Percentiles rank a stretch among this genome's conserved stretches.
These are phyloP conservation scores for Sorex fumeus DNA, from an alignment of 2,113 vertebrate genomes.

Conservation along the genomic window DNA sequence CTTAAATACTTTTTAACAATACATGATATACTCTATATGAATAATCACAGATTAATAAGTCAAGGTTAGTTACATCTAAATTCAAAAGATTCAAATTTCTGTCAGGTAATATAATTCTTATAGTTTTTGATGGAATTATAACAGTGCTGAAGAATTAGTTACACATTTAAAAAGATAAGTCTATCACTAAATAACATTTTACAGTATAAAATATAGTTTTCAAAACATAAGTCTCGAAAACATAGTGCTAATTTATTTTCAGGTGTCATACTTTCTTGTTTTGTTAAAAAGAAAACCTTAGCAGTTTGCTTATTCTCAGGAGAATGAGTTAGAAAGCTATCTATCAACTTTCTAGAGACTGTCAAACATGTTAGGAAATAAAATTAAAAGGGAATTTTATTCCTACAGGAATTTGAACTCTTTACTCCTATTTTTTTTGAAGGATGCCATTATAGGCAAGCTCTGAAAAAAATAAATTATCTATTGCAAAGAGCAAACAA, in stretches of 20 bases:
- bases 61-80: neutral
- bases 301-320: conserved; percentile 65
- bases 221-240: conserved; percentile 77
- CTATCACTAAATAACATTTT: neutral
- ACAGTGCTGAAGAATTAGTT: neutral
- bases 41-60: neutral
- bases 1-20: neutral
- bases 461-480: conserved; percentile 29
- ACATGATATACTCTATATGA: neutral
- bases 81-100: neutral
- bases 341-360: conserved; percentile 80
- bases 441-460: conserved; percentile 19
- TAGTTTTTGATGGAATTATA: neutral
- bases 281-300: conserved; percentile 64
- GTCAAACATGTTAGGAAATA: conserved; percentile 77
- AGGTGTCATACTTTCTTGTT: conserved; percentile 73
- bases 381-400: conserved; percentile 66
- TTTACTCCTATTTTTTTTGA: conserved; percentile 65
- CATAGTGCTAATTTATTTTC: conserved; percentile 71
- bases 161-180: conserved; percentile 8
- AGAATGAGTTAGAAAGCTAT: conserved; percentile 72
- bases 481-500: neutral
- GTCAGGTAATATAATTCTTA: conserved; percentile 10
- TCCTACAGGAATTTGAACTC: conserved; percentile 38
- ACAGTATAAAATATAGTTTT: conserved; percentile 72